These are phyloP conservation scores for Merluccius polli DNA, from an alignment of 2,797 vertebrate genomes.

Conservation along the genomic window DNA sequence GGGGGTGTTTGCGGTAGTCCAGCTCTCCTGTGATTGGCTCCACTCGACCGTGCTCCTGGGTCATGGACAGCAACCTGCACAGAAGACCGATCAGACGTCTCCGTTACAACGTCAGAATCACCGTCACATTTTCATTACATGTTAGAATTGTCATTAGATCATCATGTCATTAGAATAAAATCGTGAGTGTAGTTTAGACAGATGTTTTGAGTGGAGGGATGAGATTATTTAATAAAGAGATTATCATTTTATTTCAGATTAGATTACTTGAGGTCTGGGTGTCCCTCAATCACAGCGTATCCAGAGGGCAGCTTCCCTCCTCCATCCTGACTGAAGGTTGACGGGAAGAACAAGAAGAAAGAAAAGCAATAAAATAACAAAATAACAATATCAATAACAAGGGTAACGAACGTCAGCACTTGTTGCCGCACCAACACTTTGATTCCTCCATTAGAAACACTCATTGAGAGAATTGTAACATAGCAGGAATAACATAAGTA, in stretches of 20 bases:
- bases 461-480: not conserved
- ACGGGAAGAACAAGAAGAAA: not conserved
- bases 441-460: not conserved
- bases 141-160: not conserved
- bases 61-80: slow-evolving; percentile 77
- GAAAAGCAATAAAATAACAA: not conserved
- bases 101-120: not conserved
- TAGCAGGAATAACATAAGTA: not conserved
- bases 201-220: not conserved
- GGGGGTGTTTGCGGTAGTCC: slow-evolving; percentile 74
- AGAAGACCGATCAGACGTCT: not conserved
- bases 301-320: slow-evolving; percentile 65
- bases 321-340: slow-evolving; percentile 72
- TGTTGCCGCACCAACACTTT: not conserved
- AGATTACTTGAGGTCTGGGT: slow-evolving; percentile 75
- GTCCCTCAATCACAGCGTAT: slow-evolving; percentile 78
- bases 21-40: slow-evolving; percentile 69
- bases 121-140: slow-evolving; percentile 9
- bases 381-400: not conserved
- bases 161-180: not conserved
- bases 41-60: slow-evolving; percentile 82
- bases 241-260: not conserved
- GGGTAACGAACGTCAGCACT: not conserved
- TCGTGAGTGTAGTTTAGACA: not conserved
- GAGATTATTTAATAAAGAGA: not conserved